Percentiles rank a stretch among this genome's conserved stretches.
Conservation (phyloP, 2,113 vertebrate species). For the Chlorodrepanis virens region DNA sequence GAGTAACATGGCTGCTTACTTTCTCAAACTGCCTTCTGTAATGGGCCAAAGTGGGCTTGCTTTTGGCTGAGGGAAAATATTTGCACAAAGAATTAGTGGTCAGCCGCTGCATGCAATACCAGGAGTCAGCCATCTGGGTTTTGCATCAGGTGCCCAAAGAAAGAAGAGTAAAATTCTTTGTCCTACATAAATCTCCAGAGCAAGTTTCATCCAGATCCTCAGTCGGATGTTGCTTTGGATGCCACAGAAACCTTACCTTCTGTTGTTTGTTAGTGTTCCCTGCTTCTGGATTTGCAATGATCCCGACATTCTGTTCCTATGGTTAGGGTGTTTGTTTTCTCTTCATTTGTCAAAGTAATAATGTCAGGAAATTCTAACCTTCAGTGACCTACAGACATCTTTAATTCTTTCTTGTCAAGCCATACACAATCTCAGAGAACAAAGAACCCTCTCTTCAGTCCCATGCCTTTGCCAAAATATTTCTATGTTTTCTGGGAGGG, state of each 20-base stretch:
- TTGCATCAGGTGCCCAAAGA: neutral
- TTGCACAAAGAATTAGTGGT: slow-evolving; percentile 16
- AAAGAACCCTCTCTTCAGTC: slow-evolving; percentile 36
- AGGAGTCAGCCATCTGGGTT: slow-evolving; percentile 22
- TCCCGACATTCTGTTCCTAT: neutral
- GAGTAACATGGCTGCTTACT: neutral
- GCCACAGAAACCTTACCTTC: neutral
- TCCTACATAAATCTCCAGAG: slow-evolving; percentile 10
- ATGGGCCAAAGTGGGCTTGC: neutral
- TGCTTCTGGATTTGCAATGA: slow-evolving; percentile 25
- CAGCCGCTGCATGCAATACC: neutral
- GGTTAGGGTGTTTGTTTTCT: slow-evolving; percentile 9
- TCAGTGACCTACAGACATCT: slow-evolving; percentile 16
- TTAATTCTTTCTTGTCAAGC: slow-evolving; percentile 14
- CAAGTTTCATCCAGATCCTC: neutral
- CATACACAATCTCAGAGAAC: neutral
- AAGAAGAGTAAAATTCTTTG: slow-evolving; percentile 27
- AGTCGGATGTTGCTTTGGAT: neutral
- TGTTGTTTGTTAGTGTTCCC: neutral
- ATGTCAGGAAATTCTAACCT: slow-evolving; percentile 8
- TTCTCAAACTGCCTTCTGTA: neutral
- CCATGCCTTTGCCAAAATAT: slow-evolving; percentile 15
- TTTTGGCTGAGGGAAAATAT: slow-evolving; percentile 1
- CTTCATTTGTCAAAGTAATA: slow-evolving; percentile 17
- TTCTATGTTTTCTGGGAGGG: slow-evolving; percentile 21